Base-by-base conservation (phyloP, 2,797 vertebrate species). In the Anguilla obscura region DNA sequence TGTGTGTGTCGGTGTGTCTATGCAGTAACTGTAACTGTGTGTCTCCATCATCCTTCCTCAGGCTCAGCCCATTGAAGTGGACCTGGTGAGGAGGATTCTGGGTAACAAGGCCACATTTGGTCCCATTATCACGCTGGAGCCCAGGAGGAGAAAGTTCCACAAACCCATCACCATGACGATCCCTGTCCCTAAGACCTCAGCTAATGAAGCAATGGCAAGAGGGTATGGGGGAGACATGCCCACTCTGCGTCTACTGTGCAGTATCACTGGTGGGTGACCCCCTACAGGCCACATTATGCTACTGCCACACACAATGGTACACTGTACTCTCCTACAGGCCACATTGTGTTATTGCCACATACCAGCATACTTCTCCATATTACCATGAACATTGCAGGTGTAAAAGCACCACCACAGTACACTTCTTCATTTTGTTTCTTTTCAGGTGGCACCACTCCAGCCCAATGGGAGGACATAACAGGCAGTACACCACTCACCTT, bases 81-180 rank as follows among this genome's bases (percentile, higher is more conserved):
- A 99, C 16, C 89, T 99, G 82, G 97, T 98, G 54, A 97, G 94
- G 94, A 99, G 98, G 95, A 96, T 97, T 89, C 95, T 99, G 66
- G 98, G 98, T 90, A 99, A 98, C 93, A 99, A 98, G 94, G 98
- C 98, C 30, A 97, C 97, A 24, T 98, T 99, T 92, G 99, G 98
- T 87, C 96, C 98, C 27, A 99, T 99, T 84, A 97, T 99, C 87
- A 99, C 98, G 0, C 91, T 99, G 94, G 98, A 99, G 92, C 98
- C 98, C 56, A 96, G 98, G 91, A 96, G 98, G 90, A 97, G 98
- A 89, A 99, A 99, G 93, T 99, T 99, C 94, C 98, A 99, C 89
- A 99, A 99, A 91, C 98, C 98, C 54, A 99, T 99, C 91, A 99
- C 98, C 0, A 99, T 99, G 98, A 99, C 98, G 0, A 98, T 99